Evolutionary conservation across 1,140 invertebrate species (phyloP), one percentile per base, ranked within the genome.

Genomic region (Telenomus remus): DNA sequence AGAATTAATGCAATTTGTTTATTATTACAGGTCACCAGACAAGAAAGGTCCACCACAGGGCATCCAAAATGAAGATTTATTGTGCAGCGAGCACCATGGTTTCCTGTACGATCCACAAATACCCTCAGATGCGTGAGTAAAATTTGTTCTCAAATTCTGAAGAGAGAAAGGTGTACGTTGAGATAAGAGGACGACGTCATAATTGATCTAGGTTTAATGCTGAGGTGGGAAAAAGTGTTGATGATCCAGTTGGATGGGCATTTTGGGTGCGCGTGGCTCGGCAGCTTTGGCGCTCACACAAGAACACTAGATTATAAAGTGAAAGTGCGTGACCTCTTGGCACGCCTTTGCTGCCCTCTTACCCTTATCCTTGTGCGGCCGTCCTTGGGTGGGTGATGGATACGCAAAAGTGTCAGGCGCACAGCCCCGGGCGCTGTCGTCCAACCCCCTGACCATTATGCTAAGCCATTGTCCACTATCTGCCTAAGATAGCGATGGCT

Each of bases 391-490:
- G 63, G n/a, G 81, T 85, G 84, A 85, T 85, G 83, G 84, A 85
- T 85, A 85, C 84, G 80, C 81, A 79, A 82, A 85, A 81, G 79
- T 83, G 84, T 85, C 84, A 85, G 76, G 72, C 77, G 61, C 83
- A 84, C 81, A 81, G 79, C 83, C 77, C 72, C 69, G 77, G 83
- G 81, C 80, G 70, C 75, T 75, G 76, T 78, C 71, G 78, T 76
- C 81, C 79, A 80, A 79, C 78, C 79, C 78, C 77, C 75, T 81
- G 81, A 83, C 83, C 81, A 84, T 86, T 86, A 85, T 86, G 84
- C 85, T 85, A 85, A 85, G 85, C 83, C 83, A 87, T 87, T 86
- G 85, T 86, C 85, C 85, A 87, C 85, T 85, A 85, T 85, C 84
- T 86, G 81, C 77, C 80, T 85, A 85, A 86, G 85, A 87, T 86